Percentiles rank a stretch among this genome's conserved stretches.
Evolutionary conservation across 2,113 vertebrate genomes (phyloP).

Genomic region (Stigmatopora argus): DNA sequence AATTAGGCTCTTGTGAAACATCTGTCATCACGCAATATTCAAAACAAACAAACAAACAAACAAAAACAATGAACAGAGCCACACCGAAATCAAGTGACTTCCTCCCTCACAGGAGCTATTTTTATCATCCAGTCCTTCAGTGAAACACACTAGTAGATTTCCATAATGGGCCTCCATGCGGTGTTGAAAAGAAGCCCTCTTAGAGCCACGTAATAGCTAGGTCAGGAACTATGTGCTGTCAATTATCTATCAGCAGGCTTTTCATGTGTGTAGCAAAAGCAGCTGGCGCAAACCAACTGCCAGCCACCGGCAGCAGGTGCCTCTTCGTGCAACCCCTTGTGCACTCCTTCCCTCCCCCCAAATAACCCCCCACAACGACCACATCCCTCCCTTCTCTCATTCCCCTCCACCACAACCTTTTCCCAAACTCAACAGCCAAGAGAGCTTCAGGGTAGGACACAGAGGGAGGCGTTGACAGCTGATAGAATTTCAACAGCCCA

Average conservation of each 20-base stretch:
- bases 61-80: not conserved
- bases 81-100: slow-evolving; percentile 3
- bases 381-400: slow-evolving; percentile 25
- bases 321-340: slow-evolving; percentile 45
- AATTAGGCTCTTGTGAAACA: too few species aligned
- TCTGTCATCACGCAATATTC: too few species aligned
- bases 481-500: slow-evolving; percentile 67
- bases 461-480: slow-evolving; percentile 67
- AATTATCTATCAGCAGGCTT: slow-evolving; percentile 47
- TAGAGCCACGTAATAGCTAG: slow-evolving; percentile 28
- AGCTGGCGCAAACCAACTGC: slow-evolving; percentile 57
- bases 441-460: slow-evolving; percentile 49
- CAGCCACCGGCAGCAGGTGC: slow-evolving; percentile 55
- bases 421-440: slow-evolving; percentile 36
- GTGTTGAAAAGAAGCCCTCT: slow-evolving; percentile 3
- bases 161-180: not conserved
- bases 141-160: slow-evolving; percentile 8
- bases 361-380: slow-evolving; percentile 1
- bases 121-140: slow-evolving; percentile 7
- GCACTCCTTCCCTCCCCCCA: slow-evolving; percentile 15
- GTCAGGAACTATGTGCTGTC: slow-evolving; percentile 37
- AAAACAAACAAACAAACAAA: not conserved
- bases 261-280: slow-evolving; percentile 59
- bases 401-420: slow-evolving; percentile 29
- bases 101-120: not conserved